Percentiles rank a stretch among this genome's conserved stretches.
These are phyloP conservation scores for Tachina lurida DNA, from an alignment of 2,888 invertebrate genomes.

Conservation along the genomic window DNA sequence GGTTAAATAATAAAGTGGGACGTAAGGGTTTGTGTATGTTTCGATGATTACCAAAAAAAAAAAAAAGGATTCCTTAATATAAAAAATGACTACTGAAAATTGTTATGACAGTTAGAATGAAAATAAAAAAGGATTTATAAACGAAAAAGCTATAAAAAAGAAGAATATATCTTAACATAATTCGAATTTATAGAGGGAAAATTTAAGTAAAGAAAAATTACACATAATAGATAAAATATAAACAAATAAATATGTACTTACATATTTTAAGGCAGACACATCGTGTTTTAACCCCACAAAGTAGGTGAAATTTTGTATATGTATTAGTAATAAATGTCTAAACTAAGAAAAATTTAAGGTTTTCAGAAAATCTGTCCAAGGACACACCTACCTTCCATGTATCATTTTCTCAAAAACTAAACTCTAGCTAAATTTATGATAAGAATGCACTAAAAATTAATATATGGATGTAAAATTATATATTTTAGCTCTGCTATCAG, in stretches of 20 bases:
- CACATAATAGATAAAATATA: not conserved
- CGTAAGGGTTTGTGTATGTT: not conserved
- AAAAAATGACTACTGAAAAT: slow-evolving; percentile 57
- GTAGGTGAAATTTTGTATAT: too few species aligned
- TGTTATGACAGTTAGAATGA: slow-evolving; percentile 53
- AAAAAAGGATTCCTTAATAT: slow-evolving; percentile 2
- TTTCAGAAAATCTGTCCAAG: too few species aligned
- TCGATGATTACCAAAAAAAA: not conserved
- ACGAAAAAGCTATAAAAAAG: not conserved
- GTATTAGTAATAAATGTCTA: too few species aligned
- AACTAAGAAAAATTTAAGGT: too few species aligned
- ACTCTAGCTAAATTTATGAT: too few species aligned
- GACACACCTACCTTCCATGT: too few species aligned
- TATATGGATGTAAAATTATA: too few species aligned
- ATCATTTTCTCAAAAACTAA: too few species aligned
- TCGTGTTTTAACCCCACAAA: too few species aligned
- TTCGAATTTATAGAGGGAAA: not conserved
- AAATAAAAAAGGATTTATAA: slow-evolving; percentile 52
- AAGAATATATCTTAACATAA: not conserved
- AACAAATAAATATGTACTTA: not conserved
- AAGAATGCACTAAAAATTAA: too few species aligned
- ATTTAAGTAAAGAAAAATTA: slow-evolving; percentile 6
- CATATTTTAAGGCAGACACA: too few species aligned
- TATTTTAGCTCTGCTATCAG: too few species aligned
- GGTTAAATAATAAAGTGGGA: not conserved